Evolutionary conservation across 1,140 invertebrate species (phyloP), one percentile per base, ranked within the genome.

Genomic region (Drosophila kohkoa): DNA sequence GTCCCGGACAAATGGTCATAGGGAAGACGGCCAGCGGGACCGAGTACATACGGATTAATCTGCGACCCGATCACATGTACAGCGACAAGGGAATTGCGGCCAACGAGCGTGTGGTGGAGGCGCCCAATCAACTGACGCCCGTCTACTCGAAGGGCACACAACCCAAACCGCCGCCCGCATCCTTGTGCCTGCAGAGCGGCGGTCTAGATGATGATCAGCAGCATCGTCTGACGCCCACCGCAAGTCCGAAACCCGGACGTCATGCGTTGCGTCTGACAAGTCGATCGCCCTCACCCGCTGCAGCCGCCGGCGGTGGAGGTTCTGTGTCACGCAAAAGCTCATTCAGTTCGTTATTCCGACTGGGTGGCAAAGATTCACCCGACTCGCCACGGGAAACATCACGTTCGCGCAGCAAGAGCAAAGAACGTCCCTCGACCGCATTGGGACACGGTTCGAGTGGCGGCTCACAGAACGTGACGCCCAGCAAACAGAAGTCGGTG

Each of bases 321-420:
- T 32, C n/a, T 1, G 94, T 95, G 0, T 96, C 96, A 0, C 93
- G 96, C 49, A 96, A 96, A 86, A 96, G 95, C 74, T 97, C 96
- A 16, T 96, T 97, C 78, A 95, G 96, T 70, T 96, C 96, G 1
- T 91, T 97, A 5, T 97, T 97, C 80, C 96, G 95, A 0, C 60
- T 92, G 55, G 90, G 83, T 60, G 90, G 83, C 63, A 91, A 91
- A 15, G 91, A 92, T 51, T 92, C 92, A 0, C 91, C 91, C 2
- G 91, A 92, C 25, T 92, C 91, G 6, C 91, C 91, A 1, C 46
- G 90, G 0, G 91, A 92, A 25, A 62, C 81, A 2, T 94, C 94
- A 13, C 79, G 92, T 0, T 94, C 94, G 57, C 93, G 95, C 49
- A 95, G 95, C 81, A 95, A 95, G 85, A 96, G 95, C 85, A 93